These are phyloP conservation scores for Hemaris fuciformis DNA, from an alignment of 2,888 invertebrate genomes.

Conservation along the genomic window DNA sequence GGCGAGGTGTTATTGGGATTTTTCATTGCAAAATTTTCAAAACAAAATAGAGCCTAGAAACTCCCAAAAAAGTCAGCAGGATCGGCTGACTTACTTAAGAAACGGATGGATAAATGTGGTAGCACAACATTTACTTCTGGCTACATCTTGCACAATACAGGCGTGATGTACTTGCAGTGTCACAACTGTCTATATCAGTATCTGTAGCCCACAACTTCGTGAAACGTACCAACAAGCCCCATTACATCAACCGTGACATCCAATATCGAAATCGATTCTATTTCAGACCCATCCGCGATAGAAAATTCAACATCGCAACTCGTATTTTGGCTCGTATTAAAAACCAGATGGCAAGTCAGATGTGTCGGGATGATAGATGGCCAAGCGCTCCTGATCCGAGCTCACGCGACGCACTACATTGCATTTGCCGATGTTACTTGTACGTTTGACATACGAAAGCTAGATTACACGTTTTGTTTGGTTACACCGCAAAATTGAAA, in stretches of 20 bases:
- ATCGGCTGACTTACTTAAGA: too few relatives aligned
- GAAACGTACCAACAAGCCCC: too few relatives aligned
- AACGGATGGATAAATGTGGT: too few relatives aligned
- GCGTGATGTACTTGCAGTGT: too few relatives aligned
- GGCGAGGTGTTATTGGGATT: too few relatives aligned
- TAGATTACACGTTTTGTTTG: constrained; percentile 2
- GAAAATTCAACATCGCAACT: background rate
- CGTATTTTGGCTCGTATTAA: constrained; percentile 22
- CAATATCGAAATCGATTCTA: background rate
- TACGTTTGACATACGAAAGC: background rate
- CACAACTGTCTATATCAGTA: too few relatives aligned
- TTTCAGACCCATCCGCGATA: background rate
- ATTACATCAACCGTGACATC: background rate
- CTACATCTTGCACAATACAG: too few relatives aligned
- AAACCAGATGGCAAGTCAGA: constrained; percentile 34
- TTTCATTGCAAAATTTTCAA: too few relatives aligned
- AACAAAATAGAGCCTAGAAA: too few relatives aligned
- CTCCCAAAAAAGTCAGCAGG: too few relatives aligned
- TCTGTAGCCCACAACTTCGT: too few relatives aligned
- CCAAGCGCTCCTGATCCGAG: background rate
- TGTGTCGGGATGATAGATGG: constrained; percentile 22
- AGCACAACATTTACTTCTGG: too few relatives aligned
- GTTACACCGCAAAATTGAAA: background rate
- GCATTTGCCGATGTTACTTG: constrained; percentile 8
- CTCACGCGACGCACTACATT: background rate